Evolutionary conservation across 2,888 invertebrate species (phyloP), one percentile per base, ranked within the genome.

Genomic region (Agonopterix subpropinquella): DNA sequence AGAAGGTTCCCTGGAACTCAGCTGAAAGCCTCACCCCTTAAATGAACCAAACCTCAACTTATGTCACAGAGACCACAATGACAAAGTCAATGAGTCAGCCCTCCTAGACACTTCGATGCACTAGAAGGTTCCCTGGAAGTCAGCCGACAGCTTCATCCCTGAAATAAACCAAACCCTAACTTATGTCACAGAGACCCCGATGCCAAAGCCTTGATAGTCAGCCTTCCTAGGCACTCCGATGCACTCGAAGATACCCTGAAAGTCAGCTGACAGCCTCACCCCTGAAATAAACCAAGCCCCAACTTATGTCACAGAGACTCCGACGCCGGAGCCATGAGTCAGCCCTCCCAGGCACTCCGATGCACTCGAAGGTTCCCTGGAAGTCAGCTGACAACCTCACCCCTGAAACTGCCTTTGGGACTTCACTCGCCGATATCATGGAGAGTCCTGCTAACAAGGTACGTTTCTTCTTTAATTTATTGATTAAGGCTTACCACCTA

Each of bases 351-450:
- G 78, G 80, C 0, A 85, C 85, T 0, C 86, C 85, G 0, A 53
- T 77, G 49, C 81, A 79, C 48, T 46, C 28, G 15, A 65, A 62
- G 15, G 53, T 68, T 0, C 73, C 73, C 0, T 88, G 89, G 83
- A 77, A 75, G 47, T 86, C 87, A 0, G 68, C 72, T 0, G 87
- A 87, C 48, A 81, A 73, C 11, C 60, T 86, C 0, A 67, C 72
- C 0, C 76, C 82, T 0, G 87, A 87, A 1, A 68, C 82, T 0
- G 84, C 86, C 0, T 88, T 88, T 44, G 87, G 89, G 0, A 76
- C 83, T 1, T 82, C 86, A 0, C 58, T 89, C 1, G 81, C 89
- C 37, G 86, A 89, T 47, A 89, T 89, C 36, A 86, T 89, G 77
- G 89, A 89, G 52, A 88, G 87, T 36, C 89, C 89, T 0, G 79